Evolutionary conservation across 2,113 vertebrate genomes (phyloP).

Genomic region (Corythoichthys intestinalis): DNA sequence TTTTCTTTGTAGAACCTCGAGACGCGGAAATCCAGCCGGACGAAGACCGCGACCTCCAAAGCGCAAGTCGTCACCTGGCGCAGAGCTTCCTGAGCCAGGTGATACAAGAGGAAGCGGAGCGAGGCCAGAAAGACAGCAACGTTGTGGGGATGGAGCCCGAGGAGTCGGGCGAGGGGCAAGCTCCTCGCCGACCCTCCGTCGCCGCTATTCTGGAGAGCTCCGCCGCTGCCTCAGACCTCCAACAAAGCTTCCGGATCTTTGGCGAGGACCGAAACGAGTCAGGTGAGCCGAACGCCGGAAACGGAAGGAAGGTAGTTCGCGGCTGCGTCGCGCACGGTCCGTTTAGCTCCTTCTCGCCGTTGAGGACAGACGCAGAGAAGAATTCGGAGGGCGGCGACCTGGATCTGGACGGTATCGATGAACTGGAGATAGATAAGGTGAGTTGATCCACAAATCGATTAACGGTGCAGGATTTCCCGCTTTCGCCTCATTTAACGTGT

Average conservation of each 20-base stretch:
- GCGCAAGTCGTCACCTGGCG: constrained; percentile 83
- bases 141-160: neutral
- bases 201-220: constrained; percentile 80
- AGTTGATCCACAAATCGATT: constrained; percentile 14
- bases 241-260: constrained; percentile 82
- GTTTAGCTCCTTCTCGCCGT: constrained; percentile 21
- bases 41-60: constrained; percentile 83
- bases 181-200: constrained; percentile 54
- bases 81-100: constrained; percentile 85
- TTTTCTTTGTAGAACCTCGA: constrained; percentile 60
- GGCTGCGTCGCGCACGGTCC: neutral
- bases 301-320: neutral
- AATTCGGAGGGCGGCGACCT: constrained; percentile 79
- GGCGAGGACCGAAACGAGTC: constrained; percentile 65
- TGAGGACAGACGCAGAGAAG: constrained; percentile 59
- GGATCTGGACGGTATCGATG: constrained; percentile 91
- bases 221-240: constrained; percentile 82
- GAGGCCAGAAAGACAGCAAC: neutral
- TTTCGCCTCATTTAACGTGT: too few relatives aligned
- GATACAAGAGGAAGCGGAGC: constrained; percentile 58
- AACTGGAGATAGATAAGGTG: constrained; percentile 93
- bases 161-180: neutral
- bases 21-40: constrained; percentile 78
- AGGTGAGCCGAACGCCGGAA: constrained; percentile 65
- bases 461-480: neutral